Evolutionary conservation across 37 sponge, comb jelly and placozoan genomes (phyloP), one percentile per base, ranked within the genome.

Genomic region (Hormiphora californensis): DNA sequence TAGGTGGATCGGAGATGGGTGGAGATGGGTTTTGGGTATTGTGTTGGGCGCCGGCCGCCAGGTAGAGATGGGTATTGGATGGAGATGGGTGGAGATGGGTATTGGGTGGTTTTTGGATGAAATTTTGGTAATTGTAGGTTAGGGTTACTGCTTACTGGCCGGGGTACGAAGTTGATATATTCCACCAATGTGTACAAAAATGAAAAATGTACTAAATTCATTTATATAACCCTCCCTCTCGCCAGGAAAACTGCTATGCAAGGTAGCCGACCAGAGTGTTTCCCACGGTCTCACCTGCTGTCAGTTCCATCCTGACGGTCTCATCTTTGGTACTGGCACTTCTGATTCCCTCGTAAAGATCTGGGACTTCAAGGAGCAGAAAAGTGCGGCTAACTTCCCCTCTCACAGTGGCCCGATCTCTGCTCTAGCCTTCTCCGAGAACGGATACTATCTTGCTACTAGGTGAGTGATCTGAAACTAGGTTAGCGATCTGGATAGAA

Each of bases 291-390:
- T 98, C 46, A 95, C 99, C 22, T 98, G 96, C 90, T 89, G 92
- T 46, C 95, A 98, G 89, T 98, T 98, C 65, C 99, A 98, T 90
- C 99, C 99, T 85, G 99, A 98, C 89, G 99, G 99, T 41, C 90
- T 95, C 38, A 95, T 98, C 43, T 95, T 98, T 89, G 96, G 99
- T 25, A 98, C 99, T n/a, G 99, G 99, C 31, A 94, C 99, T 30
- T 85, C 89, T 19, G 92, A 94, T 88, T 91, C 94, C 87, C 85
- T 93, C 12, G 89, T 98, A 19, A 95, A 94, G 91, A 98, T 98
- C 39, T 98, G 99, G 99, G 99, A 98, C 87, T 73, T 98, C 88
- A 95, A 95, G 89, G 95, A 95, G 86, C 89, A 91, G 32, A 68
- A 94, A 5, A 94, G 93, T 90, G 99, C 94, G n/a, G 99, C 99